Evolutionary conservation across 1,140 invertebrate species (phyloP).

Genomic region (Chymomyza costata): DNA sequence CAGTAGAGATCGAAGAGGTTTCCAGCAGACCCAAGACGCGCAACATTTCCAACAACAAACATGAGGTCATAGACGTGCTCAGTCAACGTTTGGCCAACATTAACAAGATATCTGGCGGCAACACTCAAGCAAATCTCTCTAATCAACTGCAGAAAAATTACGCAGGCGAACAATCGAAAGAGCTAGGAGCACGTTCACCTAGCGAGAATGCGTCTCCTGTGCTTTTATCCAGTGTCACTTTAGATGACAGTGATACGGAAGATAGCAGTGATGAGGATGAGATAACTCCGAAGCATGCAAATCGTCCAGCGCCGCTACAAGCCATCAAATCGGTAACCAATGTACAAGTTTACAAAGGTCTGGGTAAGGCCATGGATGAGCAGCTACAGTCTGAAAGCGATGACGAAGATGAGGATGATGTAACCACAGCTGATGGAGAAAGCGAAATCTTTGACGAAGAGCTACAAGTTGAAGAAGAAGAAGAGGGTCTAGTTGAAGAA

Average conservation of each 20-base stretch:
- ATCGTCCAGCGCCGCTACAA: slow-evolving; percentile 52
- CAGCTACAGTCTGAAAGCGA: slow-evolving; percentile 38
- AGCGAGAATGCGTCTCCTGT: slow-evolving; percentile 59
- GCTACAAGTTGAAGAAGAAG: slow-evolving; percentile 47
- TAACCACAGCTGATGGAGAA: slow-evolving; percentile 56
- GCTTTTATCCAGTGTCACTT: slow-evolving; percentile 9
- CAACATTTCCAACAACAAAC: slow-evolving; percentile 49
- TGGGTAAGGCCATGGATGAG: slow-evolving; percentile 19
- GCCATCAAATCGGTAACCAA: slow-evolving; percentile 77
- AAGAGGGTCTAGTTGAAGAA: slow-evolving; percentile 44
- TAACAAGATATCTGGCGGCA: slow-evolving; percentile 49
- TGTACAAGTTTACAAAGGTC: slow-evolving; percentile 74
- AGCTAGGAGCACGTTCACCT: slow-evolving; percentile 53
- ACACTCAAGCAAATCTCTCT: slow-evolving; percentile 52
- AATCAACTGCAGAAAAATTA: slow-evolving; percentile 63
- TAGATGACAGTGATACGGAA: slow-evolving; percentile 26
- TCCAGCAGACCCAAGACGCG: slow-evolving; percentile 32
- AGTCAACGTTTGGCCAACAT: slow-evolving; percentile 55
- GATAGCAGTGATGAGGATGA: slow-evolving; percentile 46
- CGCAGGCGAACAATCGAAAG: slow-evolving; percentile 67
- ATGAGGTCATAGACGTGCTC: slow-evolving; percentile 61
- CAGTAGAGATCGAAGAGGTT: slow-evolving; percentile 62
- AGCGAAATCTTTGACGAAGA: slow-evolving; percentile 64
- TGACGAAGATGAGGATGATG: slow-evolving; percentile 58
- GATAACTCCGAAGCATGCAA: slow-evolving; percentile 49